Conservation (phyloP, 2,888 invertebrate genomes). For the Busseola fusca region DNA sequence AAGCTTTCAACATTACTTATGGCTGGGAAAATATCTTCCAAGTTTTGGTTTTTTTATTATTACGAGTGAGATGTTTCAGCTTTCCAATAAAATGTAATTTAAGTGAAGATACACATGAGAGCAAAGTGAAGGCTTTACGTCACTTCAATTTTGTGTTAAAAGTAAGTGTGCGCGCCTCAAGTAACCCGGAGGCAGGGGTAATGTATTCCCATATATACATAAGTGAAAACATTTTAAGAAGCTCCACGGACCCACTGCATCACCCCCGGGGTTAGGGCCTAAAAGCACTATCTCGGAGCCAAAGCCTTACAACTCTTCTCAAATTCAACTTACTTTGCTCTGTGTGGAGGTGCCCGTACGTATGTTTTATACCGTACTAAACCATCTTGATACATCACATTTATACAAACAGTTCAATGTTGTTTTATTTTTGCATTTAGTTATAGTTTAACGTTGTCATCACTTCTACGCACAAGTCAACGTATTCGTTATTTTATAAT, state of each 20-base stretch:
- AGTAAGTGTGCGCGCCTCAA: conserved; percentile 86
- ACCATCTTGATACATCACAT: conserved; percentile 71
- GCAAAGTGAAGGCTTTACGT: conserved; percentile 86
- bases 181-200: conserved; percentile 87
- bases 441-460: no score
- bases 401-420: neutral
- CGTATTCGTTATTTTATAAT: neutral
- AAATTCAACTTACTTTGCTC: conserved; percentile 89
- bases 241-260: conserved; percentile 88
- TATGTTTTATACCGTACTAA: conserved; percentile 69
- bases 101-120: conserved; percentile 85
- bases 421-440: neutral
- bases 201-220: conserved; percentile 89
- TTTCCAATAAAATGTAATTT: conserved; percentile 86
- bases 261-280: conserved; percentile 89
- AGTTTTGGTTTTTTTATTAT: conserved; percentile 57
- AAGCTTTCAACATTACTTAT: conserved; percentile 36
- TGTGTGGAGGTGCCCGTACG: conserved; percentile 82
- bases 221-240: conserved; percentile 89
- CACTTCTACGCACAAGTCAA: neutral
- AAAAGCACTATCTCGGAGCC: conserved; percentile 89
- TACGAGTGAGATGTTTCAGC: conserved; percentile 74
- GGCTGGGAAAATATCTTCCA: conserved; percentile 49
- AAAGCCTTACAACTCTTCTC: conserved; percentile 89
- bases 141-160: conserved; percentile 88